Percentiles rank a stretch among this genome's conserved stretches.
phyloP scores from a whole-genome alignment of 2,113 vertebrate species.

The Anser cygnoides region DNA sequence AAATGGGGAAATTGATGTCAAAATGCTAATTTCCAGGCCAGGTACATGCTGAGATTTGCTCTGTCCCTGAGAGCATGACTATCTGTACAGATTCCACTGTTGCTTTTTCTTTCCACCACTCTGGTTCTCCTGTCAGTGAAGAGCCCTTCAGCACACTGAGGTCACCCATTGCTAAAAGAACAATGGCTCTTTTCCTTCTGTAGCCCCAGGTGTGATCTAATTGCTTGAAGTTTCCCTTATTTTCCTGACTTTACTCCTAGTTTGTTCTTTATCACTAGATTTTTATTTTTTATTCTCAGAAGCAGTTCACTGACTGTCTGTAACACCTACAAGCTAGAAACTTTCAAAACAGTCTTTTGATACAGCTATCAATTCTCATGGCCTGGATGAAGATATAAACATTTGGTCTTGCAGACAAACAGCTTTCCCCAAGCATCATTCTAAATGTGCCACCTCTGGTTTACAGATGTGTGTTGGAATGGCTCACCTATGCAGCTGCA shows the following conservation, averaged over 20 bases:
- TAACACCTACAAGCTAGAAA: background rate
- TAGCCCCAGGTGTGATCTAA: background rate
- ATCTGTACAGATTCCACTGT: background rate
- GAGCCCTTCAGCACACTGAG: background rate
- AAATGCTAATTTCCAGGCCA: background rate
- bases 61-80: background rate
- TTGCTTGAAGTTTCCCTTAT: background rate
- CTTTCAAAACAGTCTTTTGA: background rate
- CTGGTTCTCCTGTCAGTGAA: background rate
- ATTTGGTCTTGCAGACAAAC: background rate
- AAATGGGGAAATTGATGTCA: background rate
- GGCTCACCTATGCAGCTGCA: rapidly evolving
- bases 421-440: background rate
- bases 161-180: background rate
- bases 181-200: background rate
- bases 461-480: background rate
- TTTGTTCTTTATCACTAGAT: background rate
- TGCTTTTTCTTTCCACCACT: background rate
- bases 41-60: background rate
- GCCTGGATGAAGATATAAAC: background rate
- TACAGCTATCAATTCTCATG: background rate
- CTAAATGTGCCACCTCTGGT: rapidly evolving
- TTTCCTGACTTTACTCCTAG: background rate
- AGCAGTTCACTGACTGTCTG: background rate
- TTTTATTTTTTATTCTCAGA: background rate